These are phyloP conservation scores for Pholis gunnellus DNA, from an alignment of 2,113 vertebrate genomes.

Conservation along the genomic window DNA sequence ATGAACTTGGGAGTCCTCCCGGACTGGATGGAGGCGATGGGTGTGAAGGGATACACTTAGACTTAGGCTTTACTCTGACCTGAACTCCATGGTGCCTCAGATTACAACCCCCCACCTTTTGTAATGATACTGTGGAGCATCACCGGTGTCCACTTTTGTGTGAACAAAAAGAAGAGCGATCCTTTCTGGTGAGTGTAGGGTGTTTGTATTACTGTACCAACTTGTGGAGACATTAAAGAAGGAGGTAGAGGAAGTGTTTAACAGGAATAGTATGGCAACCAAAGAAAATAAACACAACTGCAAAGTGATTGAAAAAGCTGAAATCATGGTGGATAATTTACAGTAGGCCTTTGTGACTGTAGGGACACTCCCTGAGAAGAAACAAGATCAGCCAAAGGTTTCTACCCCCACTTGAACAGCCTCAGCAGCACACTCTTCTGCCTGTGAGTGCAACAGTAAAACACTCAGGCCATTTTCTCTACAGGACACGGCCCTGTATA, in stretches of 20 bases:
- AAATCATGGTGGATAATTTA: constrained; percentile 26
- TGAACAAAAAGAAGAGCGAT: background rate
- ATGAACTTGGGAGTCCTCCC: constrained; percentile 58
- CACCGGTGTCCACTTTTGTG: constrained; percentile 1
- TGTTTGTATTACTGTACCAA: background rate
- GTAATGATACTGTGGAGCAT: background rate
- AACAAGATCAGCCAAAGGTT: constrained; percentile 51
- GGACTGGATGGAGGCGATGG: constrained; percentile 39
- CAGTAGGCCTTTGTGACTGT: constrained; percentile 28
- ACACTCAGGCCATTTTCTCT: constrained; percentile 81
- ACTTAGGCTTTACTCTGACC: constrained; percentile 50
- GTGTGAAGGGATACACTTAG: constrained; percentile 42
- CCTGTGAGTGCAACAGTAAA: constrained; percentile 77
- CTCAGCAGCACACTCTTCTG: constrained; percentile 71
- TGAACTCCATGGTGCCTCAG: constrained; percentile 28
- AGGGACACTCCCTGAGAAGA: constrained; percentile 65
- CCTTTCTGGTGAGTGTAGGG: background rate
- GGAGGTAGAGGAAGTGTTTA: background rate
- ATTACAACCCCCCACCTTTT: background rate
- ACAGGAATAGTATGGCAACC: constrained; percentile 14
- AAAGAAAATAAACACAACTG: background rate
- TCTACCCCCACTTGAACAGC: constrained; percentile 70
- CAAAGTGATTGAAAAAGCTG: constrained; percentile 8
- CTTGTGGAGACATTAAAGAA: background rate
- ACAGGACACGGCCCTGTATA: constrained; percentile 80